Percentiles rank a stretch among this genome's conserved stretches.
phyloP scores from a whole-genome alignment of 2,797 vertebrate species.

The Tadarida brasiliensis region DNA sequence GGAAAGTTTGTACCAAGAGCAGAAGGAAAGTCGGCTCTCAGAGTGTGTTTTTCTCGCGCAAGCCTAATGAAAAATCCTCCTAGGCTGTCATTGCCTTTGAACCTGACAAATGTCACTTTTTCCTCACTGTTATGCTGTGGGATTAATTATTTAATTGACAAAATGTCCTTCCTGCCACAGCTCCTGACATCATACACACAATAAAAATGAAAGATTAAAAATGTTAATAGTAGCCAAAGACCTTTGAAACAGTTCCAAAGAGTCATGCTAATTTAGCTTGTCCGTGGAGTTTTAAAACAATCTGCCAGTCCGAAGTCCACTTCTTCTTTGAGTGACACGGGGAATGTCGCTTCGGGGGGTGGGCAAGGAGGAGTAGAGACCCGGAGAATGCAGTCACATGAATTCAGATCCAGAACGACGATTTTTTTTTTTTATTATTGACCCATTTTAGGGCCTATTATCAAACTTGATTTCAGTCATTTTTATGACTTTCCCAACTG shows the following conservation, averaged over 20 bases:
- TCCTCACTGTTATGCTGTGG: conserved; percentile 61
- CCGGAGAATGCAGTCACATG: neutral
- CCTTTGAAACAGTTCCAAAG: conserved; percentile 66
- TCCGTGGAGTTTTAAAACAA: neutral
- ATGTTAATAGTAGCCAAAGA: conserved; percentile 71
- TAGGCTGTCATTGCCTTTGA: conserved; percentile 67
- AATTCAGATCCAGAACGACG: neutral
- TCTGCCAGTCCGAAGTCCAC: neutral
- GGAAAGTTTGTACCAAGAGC: no score
- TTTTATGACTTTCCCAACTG: conserved; percentile 16
- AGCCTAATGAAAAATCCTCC: conserved; percentile 40
- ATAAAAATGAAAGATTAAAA: conserved; percentile 80
- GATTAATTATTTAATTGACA: conserved; percentile 83
- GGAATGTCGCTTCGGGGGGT: neutral
- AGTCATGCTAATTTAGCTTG: conserved; percentile 48
- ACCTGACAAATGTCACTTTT: conserved; percentile 75
- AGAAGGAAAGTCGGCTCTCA: neutral
- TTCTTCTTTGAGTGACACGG: neutral
- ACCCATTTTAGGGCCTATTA: neutral
- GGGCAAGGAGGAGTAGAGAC: neutral
- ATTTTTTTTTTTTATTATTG: conserved; percentile 36
- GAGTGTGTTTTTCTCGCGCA: neutral
- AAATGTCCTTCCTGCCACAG: conserved; percentile 78
- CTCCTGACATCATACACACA: conserved; percentile 69
- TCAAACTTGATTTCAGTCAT: conserved; percentile 45